Evolutionary conservation across 2,888 invertebrate genomes (phyloP), one percentile per base, ranked within the genome.

Genomic region (Malacosoma neustria): DNA sequence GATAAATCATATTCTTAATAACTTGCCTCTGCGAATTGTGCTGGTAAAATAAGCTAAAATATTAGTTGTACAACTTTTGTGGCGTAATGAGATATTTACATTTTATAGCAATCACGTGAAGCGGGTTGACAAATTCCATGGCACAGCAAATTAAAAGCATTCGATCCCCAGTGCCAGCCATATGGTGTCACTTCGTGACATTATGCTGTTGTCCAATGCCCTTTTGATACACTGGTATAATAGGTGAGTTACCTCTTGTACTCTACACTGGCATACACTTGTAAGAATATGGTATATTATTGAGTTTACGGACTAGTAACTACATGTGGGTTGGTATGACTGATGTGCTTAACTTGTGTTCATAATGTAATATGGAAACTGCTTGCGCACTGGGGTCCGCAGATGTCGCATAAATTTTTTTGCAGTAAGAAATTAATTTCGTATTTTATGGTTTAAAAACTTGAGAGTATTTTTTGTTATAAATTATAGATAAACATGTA

Each of bases 81-180:
- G 70, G 65, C 70, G 71, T 79, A 73, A 79, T 70, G 52, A 68
- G 57, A 54, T 71, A 61, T 79, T 77, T 76, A 70, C 68, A 61
- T 80, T 79, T 81, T 81, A 72, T 80, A 81, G 81, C 77, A 48
- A 55, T 54, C 72, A 51, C 61, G 76, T 57, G 80, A 76, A 51
- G 79, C 77, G 57, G 80, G 76, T 53, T 81, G 77, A 80, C 53
- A 54, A 54, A 48, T 57, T 42, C 39, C 54, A 46, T 58, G 52
- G 51, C 46, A 47, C 45, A 44, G 46, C 52, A 51, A 55, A 59
- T 58, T 33, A 54, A 54, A 49, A 55, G 54, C 57, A 49, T 56
- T 51, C 53, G 46, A 48, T 57, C 45, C 54, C 48, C 50, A 51
- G 45, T 62, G 52, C 56, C 52, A 53, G 48, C 50, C 49, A 51